Conservation (phyloP, 2,888 invertebrate species). For the Eupithecia inturbata region DNA sequence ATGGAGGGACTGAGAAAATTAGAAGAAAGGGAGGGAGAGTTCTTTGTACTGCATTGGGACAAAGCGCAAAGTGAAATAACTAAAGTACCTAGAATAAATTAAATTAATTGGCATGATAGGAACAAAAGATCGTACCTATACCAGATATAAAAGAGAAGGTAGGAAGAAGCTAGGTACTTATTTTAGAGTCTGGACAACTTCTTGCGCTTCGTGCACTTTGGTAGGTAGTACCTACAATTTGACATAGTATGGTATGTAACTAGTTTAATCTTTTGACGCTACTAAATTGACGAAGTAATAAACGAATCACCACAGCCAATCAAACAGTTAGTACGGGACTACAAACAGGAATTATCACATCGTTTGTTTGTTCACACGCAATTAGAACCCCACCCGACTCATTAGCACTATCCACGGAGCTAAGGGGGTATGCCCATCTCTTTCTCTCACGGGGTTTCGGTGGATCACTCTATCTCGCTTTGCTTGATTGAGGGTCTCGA, state of each 20-base stretch:
- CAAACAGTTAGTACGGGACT: constrained; percentile 28
- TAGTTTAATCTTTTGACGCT: neutral
- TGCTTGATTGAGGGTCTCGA: constrained; percentile 70
- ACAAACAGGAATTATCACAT: constrained; percentile 74
- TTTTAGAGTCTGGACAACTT: neutral
- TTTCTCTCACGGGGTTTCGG: constrained; percentile 50
- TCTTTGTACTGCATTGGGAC: too few species aligned
- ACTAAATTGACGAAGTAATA: constrained; percentile 13
- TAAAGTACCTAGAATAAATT: too few species aligned
- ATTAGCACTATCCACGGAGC: constrained; percentile 68
- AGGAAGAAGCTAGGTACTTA: too few species aligned
- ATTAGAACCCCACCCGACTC: constrained; percentile 78
- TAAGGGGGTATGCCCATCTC: constrained; percentile 53
- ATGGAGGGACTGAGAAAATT: too few species aligned
- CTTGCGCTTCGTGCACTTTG: neutral
- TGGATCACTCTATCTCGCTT: constrained; percentile 51
- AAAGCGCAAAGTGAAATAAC: too few species aligned
- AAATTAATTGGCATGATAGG: too few species aligned
- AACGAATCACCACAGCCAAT: constrained; percentile 35
- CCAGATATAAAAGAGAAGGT: too few species aligned
- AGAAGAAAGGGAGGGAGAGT: too few species aligned
- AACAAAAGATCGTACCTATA: too few species aligned
- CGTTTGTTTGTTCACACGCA: constrained; percentile 79
- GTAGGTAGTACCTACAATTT: neutral
- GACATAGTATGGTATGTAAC: neutral